Conservation (phyloP, 2,113 vertebrate species). For the Pachyramphus minor region DNA sequence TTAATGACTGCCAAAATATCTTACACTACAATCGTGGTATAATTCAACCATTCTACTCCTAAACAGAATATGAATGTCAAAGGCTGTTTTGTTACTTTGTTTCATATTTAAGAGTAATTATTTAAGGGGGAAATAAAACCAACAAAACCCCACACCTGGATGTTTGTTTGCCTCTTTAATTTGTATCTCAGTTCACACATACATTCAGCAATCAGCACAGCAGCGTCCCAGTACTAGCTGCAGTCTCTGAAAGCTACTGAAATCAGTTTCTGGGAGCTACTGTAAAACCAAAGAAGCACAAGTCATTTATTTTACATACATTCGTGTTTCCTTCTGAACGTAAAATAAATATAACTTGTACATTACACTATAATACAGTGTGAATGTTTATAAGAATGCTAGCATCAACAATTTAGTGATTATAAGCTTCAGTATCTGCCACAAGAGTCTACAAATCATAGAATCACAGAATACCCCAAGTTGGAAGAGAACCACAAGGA, state of each 20-base stretch:
- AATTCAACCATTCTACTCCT: not conserved
- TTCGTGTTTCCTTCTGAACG: not conserved
- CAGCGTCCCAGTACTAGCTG: not conserved
- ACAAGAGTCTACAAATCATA: not conserved
- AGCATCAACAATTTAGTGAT: not conserved
- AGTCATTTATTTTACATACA: not conserved
- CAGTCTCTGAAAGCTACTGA: not conserved
- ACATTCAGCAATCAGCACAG: not conserved
- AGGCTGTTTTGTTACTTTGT: not conserved
- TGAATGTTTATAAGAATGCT: not conserved
- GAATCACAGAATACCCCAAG: not conserved
- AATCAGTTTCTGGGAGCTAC: not conserved
- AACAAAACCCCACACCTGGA: not conserved
- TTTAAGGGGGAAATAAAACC: not conserved
- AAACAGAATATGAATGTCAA: not conserved
- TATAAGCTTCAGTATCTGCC: not conserved
- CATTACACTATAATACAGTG: not conserved
- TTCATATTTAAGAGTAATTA: not conserved
- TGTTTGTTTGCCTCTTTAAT: not conserved
- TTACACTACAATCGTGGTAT: not conserved
- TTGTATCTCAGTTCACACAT: not conserved
- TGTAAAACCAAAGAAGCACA: not conserved
- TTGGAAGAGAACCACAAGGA: not conserved
- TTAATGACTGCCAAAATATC: not conserved
- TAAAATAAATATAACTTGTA: not conserved